Evolutionary conservation across 1,140 invertebrate species (phyloP), one percentile per base, ranked within the genome.

Genomic region (Camponotus pennsylvanicus): DNA sequence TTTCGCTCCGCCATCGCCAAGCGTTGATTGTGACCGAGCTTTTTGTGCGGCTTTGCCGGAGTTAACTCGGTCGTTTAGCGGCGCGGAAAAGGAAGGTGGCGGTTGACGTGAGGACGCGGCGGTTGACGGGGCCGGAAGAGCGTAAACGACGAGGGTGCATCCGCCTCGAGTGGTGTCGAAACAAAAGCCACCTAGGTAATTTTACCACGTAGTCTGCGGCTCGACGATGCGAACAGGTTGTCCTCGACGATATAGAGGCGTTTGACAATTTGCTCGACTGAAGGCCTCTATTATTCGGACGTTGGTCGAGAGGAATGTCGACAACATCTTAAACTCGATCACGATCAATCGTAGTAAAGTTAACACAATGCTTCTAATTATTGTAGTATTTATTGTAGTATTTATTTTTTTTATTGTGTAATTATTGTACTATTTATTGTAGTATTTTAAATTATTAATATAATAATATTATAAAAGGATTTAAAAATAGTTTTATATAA

Each of bases 11-110:
- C 64, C 21, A 13, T 13, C 64, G 15, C 11, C 59, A 40, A 75
- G 67, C 79, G 87, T 77, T 93, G 92, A 93, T 93, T 93, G 89
- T 92, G 86, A 85, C 85, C 78, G 57, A 80, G 42, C 77, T 90
- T 92, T 92, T 92, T 92, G 70, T 57, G 49, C 32, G 64, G 79
- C 73, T 88, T 86, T 85, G 55, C 64, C 21, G 63, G 13, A 57
- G 87, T 52, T 86, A 92, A 91, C 87, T 89, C 69, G 91, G 49
- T 73, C 86, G 90, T 91, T 93, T 91, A 93, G 87, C 86, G 57
- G 49, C 8, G 76, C 55, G 63, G 83, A 80, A 80, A 89, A 88
- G 84, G 76, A 89, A 59, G 64, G 63, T 4, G 34, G 49, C 15
- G 42, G 37, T 32, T 34, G 71, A 52, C 11, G 32, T 55, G 52